phyloP scores from a whole-genome alignment of 2,888 invertebrate genomes.

The Conchocele bisecta region DNA sequence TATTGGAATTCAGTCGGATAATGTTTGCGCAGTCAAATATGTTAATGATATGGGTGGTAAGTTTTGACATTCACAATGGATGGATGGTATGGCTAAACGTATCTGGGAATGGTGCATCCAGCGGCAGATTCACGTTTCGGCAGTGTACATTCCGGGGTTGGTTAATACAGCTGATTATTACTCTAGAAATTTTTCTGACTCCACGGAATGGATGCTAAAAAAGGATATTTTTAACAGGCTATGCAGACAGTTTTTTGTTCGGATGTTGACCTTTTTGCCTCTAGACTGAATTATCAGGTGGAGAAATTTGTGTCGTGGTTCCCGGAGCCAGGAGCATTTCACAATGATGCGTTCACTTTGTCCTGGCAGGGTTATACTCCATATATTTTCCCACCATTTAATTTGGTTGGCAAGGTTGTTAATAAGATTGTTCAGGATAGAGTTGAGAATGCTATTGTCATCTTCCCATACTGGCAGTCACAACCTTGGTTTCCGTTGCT shows the following conservation, averaged over 20 bases:
- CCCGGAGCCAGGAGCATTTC: constrained; percentile 26
- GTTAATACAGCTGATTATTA: constrained; percentile 36
- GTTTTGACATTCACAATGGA: not conserved
- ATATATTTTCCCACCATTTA: constrained; percentile 47
- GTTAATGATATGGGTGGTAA: constrained; percentile 38
- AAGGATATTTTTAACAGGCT: constrained; percentile 20
- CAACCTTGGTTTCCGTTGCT: constrained; percentile 47
- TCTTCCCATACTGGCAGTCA: constrained; percentile 36
- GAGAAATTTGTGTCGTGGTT: constrained; percentile 31
- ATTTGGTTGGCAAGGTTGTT: constrained; percentile 10
- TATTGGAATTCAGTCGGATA: constrained; percentile 30
- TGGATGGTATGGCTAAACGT: constrained; percentile 15
- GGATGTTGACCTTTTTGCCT: constrained; percentile 45
- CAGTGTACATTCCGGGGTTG: constrained; percentile 14
- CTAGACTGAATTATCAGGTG: constrained; percentile 34
- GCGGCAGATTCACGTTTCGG: constrained; percentile 29
- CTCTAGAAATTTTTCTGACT: constrained; percentile 35
- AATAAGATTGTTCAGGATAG: constrained; percentile 24
- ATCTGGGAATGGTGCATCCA: constrained; percentile 41
- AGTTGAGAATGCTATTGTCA: constrained; percentile 22
- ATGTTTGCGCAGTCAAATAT: constrained; percentile 32
- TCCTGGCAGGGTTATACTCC: constrained; percentile 39
- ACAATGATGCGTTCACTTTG: constrained; percentile 29
- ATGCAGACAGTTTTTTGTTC: constrained; percentile 24
- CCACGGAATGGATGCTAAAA: constrained; percentile 42